Evolutionary conservation across 2,797 vertebrate species (phyloP), one percentile per base, ranked within the genome.

Genomic region (Syngnathus rostellatus): DNA sequence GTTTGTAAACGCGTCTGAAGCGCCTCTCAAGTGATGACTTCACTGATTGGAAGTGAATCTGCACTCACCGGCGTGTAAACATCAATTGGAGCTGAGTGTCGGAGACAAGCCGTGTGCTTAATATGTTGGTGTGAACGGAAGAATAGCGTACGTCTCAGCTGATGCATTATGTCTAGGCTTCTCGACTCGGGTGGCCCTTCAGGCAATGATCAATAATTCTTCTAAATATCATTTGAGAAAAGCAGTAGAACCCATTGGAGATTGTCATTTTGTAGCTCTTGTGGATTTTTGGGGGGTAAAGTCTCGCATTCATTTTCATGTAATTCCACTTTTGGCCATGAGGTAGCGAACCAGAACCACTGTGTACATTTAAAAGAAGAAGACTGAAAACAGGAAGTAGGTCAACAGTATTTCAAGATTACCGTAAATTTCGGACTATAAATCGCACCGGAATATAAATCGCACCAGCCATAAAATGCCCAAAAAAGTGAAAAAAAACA

Each of bases 21-120:
- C 65, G 11, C 62, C 68, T 72, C 79, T 86, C 81, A 77, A 87
- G 81, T 86, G 86, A 85, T 86, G 80, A 80, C 81, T 79, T 80
- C 77, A 74, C 84, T 90, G 89, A 90, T 91, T 89, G 76, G 78
- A 72, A 73, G 78, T 63, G 74, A 88, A 78, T 83, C 84, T 78
- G 70, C 65, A 74, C 75, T 72, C 75, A 68, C 77, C 85, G 86
- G 81, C 74, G 73, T 81, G 84, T 86, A 88, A 89, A 88, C 83
- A 86, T 78, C 78, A 70, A 72, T 78, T 79, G 68, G 70, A 45
- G 60, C 60, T 25, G 11, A 23, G 21, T 62, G 60, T 46, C 16
- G 2, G 40, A 45, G 60, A 46, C 66, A 69, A 43, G 23, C 45
- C n/a, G n/a, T 54, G 68, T 46, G 40, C 45, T n/a, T 45, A 25